Conservation (phyloP, 2,113 vertebrate species). For the Tyrannus savana region DNA sequence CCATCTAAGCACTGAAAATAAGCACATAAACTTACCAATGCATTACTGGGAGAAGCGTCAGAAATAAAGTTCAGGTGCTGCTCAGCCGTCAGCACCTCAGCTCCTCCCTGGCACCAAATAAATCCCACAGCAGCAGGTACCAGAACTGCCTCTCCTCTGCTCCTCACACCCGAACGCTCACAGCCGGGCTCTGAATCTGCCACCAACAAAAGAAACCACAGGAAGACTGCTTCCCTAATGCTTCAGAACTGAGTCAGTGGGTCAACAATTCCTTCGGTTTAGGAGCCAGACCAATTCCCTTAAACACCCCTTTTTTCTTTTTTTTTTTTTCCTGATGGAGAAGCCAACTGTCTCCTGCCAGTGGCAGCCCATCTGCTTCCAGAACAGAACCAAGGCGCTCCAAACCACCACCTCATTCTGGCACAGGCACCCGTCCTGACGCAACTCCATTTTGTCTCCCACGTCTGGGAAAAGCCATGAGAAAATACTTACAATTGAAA, state of each 20-base stretch:
- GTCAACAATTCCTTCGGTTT: constrained; percentile 70
- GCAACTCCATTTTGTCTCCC: constrained; percentile 39
- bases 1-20: neutral
- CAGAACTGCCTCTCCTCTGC: neutral
- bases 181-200: constrained; percentile 54
- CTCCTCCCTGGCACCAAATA: constrained; percentile 11
- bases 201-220: constrained; percentile 74
- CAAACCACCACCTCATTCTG: constrained; percentile 10
- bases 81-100: neutral
- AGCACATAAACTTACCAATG: constrained; percentile 64
- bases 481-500: constrained; percentile 39
- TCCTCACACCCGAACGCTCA: constrained; percentile 7
- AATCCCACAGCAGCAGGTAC: constrained; percentile 3
- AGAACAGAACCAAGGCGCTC: constrained; percentile 16
- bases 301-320: neutral
- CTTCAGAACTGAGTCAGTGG: constrained; percentile 80
- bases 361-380: constrained; percentile 15
- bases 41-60: neutral
- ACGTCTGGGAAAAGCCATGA: neutral
- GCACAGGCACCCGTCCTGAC: neutral
- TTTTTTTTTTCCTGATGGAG: neutral
- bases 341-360: constrained; percentile 25
- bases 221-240: constrained; percentile 72
- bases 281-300: constrained; percentile 63
- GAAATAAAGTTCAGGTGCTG: neutral